Conservation (phyloP, 2,888 invertebrate genomes). For the Scaptomyza flava region DNA sequence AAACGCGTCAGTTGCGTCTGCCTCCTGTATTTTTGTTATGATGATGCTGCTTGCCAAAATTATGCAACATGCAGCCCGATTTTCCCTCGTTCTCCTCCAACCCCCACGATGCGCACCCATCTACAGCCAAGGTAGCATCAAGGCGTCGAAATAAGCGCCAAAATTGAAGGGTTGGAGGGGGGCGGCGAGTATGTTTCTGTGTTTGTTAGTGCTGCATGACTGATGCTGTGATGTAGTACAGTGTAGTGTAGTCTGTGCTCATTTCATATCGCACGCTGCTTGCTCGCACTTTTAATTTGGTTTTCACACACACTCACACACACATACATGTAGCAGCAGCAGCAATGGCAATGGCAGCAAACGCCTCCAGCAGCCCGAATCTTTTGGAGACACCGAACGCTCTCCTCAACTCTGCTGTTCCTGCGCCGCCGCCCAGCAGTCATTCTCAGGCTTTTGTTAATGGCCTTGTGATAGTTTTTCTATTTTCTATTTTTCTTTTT, state of each 20-base stretch:
- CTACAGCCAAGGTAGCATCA: slow-evolving; percentile 46
- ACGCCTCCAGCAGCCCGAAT: slow-evolving; percentile 34
- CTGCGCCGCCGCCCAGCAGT: slow-evolving; percentile 43
- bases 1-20: slow-evolving; percentile 6
- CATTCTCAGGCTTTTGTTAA: slow-evolving; percentile 74
- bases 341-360: slow-evolving; percentile 26
- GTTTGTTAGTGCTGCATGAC: slow-evolving; percentile 22
- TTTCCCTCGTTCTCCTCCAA: not conserved
- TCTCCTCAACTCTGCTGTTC: not conserved
- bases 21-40: not conserved
- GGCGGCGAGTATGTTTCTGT: not conserved
- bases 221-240: slow-evolving; percentile 15
- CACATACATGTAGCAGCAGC: not conserved
- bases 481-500: slow-evolving; percentile 5
- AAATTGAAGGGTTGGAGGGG: not conserved
- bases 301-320: slow-evolving; percentile 42
- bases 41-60: slow-evolving; percentile 50
- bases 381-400: slow-evolving; percentile 19
- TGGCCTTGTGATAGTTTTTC: slow-evolving; percentile 76
- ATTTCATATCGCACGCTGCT: slow-evolving; percentile 58
- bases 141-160: slow-evolving; percentile 17
- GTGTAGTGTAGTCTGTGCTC: slow-evolving; percentile 44
- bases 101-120: slow-evolving; percentile 3
- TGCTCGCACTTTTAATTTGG: slow-evolving; percentile 72
- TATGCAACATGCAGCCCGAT: slow-evolving; percentile 59